phyloP scores from a whole-genome alignment of 2,888 invertebrate species.

The Copidosoma aretas region DNA sequence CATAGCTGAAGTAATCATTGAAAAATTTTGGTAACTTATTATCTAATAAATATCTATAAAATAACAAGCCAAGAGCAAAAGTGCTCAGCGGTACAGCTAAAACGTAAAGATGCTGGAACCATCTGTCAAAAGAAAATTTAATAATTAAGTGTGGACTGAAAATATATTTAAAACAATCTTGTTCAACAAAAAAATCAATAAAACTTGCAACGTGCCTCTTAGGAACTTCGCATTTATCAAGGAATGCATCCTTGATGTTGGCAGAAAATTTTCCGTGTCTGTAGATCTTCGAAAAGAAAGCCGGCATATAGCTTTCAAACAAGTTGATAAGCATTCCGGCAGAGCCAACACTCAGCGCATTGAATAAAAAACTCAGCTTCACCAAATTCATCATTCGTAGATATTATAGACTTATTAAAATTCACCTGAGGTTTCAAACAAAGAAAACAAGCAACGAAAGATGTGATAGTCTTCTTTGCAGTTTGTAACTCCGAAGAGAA shows the following conservation, averaged over 20 bases:
- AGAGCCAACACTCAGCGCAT: conserved; percentile 60
- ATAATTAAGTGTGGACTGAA: too few relatives aligned
- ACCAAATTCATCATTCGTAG: conserved; percentile 48
- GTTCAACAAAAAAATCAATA: not conserved
- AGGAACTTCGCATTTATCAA: conserved; percentile 70
- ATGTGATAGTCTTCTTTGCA: not conserved
- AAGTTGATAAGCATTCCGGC: conserved; percentile 71
- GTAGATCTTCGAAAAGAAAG: conserved; percentile 70
- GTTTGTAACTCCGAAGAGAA: not conserved
- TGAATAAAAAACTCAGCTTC: conserved; percentile 49
- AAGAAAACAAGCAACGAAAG: too few relatives aligned
- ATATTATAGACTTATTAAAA: conserved; percentile 5
- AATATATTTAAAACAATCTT: conserved; percentile 9
- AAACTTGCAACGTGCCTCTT: conserved; percentile 65
- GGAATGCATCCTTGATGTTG: conserved; percentile 62
- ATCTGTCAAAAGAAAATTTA: conserved; percentile 62
- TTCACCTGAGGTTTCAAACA: not conserved
- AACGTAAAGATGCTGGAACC: conserved; percentile 82
- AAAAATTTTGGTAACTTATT: conserved; percentile 60
- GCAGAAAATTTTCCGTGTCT: conserved; percentile 78
- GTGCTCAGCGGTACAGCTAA: conserved; percentile 70
- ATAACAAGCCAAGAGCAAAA: conserved; percentile 64
- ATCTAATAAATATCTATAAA: conserved; percentile 65
- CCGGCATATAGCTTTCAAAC: conserved; percentile 73
- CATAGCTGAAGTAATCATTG: conserved; percentile 6